phyloP scores from a whole-genome alignment of 2,113 vertebrate genomes.

The Patagioenas fasciata region DNA sequence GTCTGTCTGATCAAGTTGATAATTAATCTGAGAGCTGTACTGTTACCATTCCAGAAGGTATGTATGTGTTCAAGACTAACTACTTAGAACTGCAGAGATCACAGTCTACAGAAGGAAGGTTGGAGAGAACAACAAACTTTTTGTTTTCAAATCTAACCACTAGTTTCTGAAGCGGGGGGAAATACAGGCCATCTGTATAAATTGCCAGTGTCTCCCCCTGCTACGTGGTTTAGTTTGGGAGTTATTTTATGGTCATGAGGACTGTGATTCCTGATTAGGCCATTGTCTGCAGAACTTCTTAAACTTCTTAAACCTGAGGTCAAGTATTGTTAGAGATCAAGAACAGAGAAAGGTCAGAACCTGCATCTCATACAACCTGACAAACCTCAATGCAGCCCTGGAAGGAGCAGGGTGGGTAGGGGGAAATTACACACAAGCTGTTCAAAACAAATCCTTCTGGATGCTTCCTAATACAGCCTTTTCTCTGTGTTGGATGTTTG shows the following conservation, averaged over 20 bases:
- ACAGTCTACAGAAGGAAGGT: background rate
- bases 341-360: background rate
- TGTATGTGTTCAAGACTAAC: background rate
- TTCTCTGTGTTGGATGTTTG: background rate
- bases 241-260: background rate
- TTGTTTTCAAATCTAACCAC: background rate
- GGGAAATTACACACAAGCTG: background rate
- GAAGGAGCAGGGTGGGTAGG: background rate
- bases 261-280: background rate
- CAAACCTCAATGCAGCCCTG: background rate
- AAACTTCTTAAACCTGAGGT: background rate
- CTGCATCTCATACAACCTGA: background rate
- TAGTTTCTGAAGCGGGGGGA: background rate
- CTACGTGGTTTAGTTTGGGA: background rate
- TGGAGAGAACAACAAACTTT: background rate
- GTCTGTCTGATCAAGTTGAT: background rate
- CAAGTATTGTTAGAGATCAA: background rate
- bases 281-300: background rate
- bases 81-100: background rate
- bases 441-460: background rate
- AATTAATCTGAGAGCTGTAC: background rate
- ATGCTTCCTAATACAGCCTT: background rate
- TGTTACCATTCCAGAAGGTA: background rate
- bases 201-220: background rate
- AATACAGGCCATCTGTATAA: background rate